Conservation (phyloP, 2,113 vertebrate species). For the Notechis scutatus region DNA sequence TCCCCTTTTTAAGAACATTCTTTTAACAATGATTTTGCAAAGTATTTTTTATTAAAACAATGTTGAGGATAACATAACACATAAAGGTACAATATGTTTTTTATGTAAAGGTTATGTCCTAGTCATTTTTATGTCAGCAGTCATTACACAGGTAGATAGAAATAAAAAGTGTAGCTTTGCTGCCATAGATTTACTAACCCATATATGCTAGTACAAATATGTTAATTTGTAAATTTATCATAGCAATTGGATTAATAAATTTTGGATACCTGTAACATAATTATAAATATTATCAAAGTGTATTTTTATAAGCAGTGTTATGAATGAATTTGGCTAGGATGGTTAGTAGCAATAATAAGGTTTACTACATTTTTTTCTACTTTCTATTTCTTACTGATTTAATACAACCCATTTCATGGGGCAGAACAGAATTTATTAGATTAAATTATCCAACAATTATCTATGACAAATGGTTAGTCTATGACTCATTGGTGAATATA, state of each 20-base stretch:
- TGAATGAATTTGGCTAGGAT: background rate
- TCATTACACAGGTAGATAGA: constrained; percentile 52
- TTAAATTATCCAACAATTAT: background rate
- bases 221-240: constrained; percentile 12
- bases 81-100: constrained; percentile 45
- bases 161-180: constrained; percentile 33
- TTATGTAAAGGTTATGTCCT: constrained; percentile 44
- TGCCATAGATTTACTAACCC: constrained; percentile 26
- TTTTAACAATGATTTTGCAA: constrained; percentile 61
- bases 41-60: constrained; percentile 50
- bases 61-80: constrained; percentile 51
- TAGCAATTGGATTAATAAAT: background rate
- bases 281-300: background rate
- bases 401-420: background rate
- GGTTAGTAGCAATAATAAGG: background rate
- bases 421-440: background rate
- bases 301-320: background rate
- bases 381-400: background rate
- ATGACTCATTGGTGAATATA: background rate
- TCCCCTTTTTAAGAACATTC: background rate
- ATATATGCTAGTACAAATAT: constrained; percentile 36
- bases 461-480: background rate
- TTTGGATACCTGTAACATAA: background rate
- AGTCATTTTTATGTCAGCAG: constrained; percentile 55
- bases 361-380: background rate